Conservation (phyloP, 2,888 invertebrate species). For the Lochmaea capreae region DNA sequence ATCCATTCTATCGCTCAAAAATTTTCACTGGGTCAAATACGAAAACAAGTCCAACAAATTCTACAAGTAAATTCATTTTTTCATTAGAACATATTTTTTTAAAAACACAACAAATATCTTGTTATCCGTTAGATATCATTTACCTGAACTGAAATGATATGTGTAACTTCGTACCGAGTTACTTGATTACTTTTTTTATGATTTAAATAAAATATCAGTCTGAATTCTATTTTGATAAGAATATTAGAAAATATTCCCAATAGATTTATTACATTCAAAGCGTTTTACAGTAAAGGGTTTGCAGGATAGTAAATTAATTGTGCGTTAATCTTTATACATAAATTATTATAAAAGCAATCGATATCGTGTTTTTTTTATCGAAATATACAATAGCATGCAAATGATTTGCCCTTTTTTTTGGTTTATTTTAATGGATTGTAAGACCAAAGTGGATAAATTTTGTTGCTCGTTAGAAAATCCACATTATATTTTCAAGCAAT, state of each 20-base stretch:
- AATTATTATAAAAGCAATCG: background rate
- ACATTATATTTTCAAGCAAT: no score
- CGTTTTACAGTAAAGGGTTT: background rate
- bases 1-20: background rate
- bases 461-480: no score
- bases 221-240: constrained; percentile 15
- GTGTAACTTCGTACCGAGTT: constrained; percentile 46
- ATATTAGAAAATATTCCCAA: constrained; percentile 10
- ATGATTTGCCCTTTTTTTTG: background rate
- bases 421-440: no score
- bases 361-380: background rate
- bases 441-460: no score
- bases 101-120: constrained; percentile 32
- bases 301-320: background rate
- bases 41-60: constrained; percentile 44
- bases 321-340: background rate
- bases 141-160: constrained; percentile 55
- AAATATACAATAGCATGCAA: constrained; percentile 9
- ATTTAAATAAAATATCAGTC: constrained; percentile 21
- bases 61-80: constrained; percentile 34
- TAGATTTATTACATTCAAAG: constrained; percentile 19
- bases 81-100: constrained; percentile 29
- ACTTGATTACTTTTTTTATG: constrained; percentile 20
- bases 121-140: constrained; percentile 43
- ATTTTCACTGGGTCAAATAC: constrained; percentile 20